Evolutionary conservation across 2,888 invertebrate species (phyloP), one percentile per base, ranked within the genome.

Genomic region (Sphaerolaimus hirsutus): DNA sequence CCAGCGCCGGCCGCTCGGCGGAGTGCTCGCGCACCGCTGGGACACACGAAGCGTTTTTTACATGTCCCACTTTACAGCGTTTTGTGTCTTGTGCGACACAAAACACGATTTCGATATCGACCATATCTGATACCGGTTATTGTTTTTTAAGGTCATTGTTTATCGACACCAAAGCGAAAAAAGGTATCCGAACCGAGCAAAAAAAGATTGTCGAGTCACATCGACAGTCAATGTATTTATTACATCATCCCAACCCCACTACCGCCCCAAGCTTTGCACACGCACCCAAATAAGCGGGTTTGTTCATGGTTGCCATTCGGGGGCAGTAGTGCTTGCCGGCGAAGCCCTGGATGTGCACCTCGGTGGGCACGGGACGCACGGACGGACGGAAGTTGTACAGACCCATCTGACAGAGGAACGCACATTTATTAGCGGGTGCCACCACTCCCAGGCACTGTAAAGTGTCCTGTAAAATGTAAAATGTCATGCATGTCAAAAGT

Each of bases 261-360:
- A n/a, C n/a, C n/a, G n/a, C n/a, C n/a, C n/a, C n/a, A n/a, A n/a
- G n/a, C n/a, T n/a, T n/a, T n/a, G n/a, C n/a, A n/a, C n/a, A n/a
- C n/a, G n/a, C n/a, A 70, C 71, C 84, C 66, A 86, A 83, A 70
- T 81, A 99, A 0, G 86, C 79, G 0, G 97, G 93, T 59, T 87
- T 81, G 69, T 99, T 99, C 97, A 99, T 99, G 0, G 89, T 81
- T 51, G 89, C 79, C 97, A 99, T 99, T 43, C 97, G 75, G 0
- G 97, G 97, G 59, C 97, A 99, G 68, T 97, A 99, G 65, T 97
- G 87, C 53, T 91, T 83, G 2, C 89, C 97, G 0, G 89, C 81
- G 64, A 86, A 97, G 0, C 97, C 97, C 44, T 79, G 76, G 55
- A 91, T 84, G 60, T 87, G 87, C 14, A 79, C 78, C 69, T 84